Evolutionary conservation across 2,888 invertebrate species (phyloP), one percentile per base, ranked within the genome.

Genomic region (Cantharis lateralis): DNA sequence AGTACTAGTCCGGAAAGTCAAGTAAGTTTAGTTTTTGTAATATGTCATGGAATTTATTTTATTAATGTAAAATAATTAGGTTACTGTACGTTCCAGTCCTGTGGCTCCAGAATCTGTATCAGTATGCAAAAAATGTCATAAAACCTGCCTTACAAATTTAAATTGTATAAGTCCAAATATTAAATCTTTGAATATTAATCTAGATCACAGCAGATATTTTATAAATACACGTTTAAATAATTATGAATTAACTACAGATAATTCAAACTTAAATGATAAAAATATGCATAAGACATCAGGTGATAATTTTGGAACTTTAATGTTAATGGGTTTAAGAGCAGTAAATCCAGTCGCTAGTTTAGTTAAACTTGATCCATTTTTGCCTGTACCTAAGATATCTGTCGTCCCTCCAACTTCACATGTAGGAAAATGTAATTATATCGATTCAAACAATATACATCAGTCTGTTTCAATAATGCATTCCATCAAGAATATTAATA

Each of bases 1-100:
- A 94, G 94, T 86, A 93, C 94, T 82, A 94, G 94, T 80, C 93
- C 94, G 71, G 95, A 93, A 84, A 94, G 94, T 87, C 94, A 94
- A 90, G 94, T 94, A 88, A 89, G 89, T 86, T 68, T 62, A n/a
- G n/a, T 77, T 20, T 74, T 11, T 72, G 32, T 26, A 62, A 68
- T 70, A 68, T 70, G 11, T 3, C 26, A 32, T 76, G 1, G n/a
- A 64, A n/a, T 64, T 70, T 48, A 18, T n/a, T 70, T 62, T 64
- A 64, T 68, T 24, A 64, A 83, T 89, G 2, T 48, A 48, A 48
- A 48, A n/a, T 48, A 48, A 48, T 79, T 89, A 94, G 94, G 93
- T 94, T 81, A 94, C 94, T 70, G 94, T 95, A 75, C 91, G 94
- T 84, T 94, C 94, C 71, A 94, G 94, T 87, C 94, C 94, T 77